Evolutionary conservation across 2,113 vertebrate genomes (phyloP).

Genomic region (Austrofundulus limnaeus): DNA sequence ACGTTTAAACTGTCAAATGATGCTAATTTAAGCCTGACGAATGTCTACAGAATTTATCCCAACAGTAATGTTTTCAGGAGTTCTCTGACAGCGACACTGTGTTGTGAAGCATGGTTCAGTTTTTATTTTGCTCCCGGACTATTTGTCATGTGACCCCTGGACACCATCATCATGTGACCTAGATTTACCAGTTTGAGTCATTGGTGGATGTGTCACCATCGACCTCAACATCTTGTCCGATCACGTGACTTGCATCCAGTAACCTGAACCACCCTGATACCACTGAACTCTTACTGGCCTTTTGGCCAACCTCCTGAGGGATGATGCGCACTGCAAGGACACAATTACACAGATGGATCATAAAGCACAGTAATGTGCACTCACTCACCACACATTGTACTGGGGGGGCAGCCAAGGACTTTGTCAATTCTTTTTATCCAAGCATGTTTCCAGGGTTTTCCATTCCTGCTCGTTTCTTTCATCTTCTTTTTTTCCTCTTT

Average conservation of each 20-base stretch:
- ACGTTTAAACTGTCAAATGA: background rate
- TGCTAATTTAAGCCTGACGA: background rate
- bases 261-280: background rate
- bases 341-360: slow-evolving; percentile 5
- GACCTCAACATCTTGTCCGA: slow-evolving; percentile 8
- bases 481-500: slow-evolving; percentile 37
- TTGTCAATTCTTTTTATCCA: slow-evolving; percentile 61
- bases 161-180: slow-evolving; percentile 36
- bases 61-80: background rate
- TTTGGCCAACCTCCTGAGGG: slow-evolving; percentile 35
- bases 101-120: background rate
- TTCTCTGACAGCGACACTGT: background rate
- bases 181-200: slow-evolving; percentile 31
- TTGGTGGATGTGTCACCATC: slow-evolving; percentile 9
- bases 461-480: slow-evolving; percentile 48
- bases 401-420: slow-evolving; percentile 65
- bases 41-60: background rate
- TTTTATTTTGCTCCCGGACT: slow-evolving; percentile 22
- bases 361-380: slow-evolving; percentile 38
- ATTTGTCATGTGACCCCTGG: slow-evolving; percentile 42
- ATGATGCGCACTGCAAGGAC: slow-evolving; percentile 3
- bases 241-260: slow-evolving; percentile 23
- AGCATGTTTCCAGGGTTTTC: slow-evolving; percentile 63
- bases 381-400: slow-evolving; percentile 83
- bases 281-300: slow-evolving; percentile 19